These are phyloP conservation scores for Arvicanthis niloticus DNA, from an alignment of 2,113 vertebrate genomes.

Conservation along the genomic window DNA sequence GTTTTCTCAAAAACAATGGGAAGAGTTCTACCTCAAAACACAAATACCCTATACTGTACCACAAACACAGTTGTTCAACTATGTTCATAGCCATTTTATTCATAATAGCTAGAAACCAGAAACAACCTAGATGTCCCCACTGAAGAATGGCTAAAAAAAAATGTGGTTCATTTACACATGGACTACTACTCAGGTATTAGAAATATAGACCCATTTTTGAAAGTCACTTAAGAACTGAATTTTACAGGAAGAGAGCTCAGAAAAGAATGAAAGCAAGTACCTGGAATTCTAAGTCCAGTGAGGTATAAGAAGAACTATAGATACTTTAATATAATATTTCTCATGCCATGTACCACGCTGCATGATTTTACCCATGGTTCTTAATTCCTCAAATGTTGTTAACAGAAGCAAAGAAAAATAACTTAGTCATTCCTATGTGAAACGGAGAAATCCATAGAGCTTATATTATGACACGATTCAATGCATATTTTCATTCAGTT, in stretches of 20 bases:
- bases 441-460: neutral
- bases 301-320: neutral
- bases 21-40: no score
- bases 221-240: neutral
- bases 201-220: neutral
- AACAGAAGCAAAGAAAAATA: neutral
- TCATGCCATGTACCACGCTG: neutral
- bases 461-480: conserved; percentile 19
- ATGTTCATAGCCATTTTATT: no score
- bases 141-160: no score
- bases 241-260: neutral
- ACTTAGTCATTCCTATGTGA: neutral
- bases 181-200: no score
- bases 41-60: no score
- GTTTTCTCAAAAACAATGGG: no score
- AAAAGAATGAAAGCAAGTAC: neutral
- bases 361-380: neutral
- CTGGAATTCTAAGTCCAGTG: neutral
- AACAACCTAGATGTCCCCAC: no score
- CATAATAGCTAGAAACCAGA: no score
- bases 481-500: neutral
- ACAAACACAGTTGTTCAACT: no score
- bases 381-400: neutral
- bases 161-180: no score
- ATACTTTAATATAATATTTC: neutral